Evolutionary conservation across 2,797 vertebrate species (phyloP).

Genomic region (Hyperoplus lanceolatus): DNA sequence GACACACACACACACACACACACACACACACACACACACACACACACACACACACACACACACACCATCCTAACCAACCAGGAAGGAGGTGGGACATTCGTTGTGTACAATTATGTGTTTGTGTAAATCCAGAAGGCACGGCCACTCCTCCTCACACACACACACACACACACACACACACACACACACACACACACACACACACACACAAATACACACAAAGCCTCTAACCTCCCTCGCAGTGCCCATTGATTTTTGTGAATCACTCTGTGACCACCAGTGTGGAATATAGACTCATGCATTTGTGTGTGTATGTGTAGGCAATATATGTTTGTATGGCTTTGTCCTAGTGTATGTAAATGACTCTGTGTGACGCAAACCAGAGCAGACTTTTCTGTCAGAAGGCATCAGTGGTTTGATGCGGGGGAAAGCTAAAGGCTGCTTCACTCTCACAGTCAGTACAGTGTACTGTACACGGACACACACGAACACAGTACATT

Average conservation of each 20-base stretch:
- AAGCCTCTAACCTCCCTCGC: conserved; percentile 17
- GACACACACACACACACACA: too few species aligned
- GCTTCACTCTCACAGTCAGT: conserved; percentile 27
- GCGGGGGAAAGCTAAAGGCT: conserved; percentile 48
- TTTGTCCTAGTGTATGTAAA: not conserved
- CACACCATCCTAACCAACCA: not conserved
- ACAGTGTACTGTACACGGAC: conserved; percentile 41
- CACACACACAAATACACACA: conserved; percentile 14
- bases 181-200: not conserved
- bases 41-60: too few species aligned
- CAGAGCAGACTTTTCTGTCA: conserved; percentile 68
- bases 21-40: not conserved
- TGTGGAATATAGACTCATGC: conserved; percentile 24
- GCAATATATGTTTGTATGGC: not conserved
- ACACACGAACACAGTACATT: conserved; percentile 33
- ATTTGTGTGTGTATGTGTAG: conserved; percentile 28
- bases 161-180: not conserved
- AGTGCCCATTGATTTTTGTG: conserved; percentile 28
- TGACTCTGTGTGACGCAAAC: conserved; percentile 61
- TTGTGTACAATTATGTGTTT: conserved; percentile 8
- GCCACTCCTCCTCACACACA: not conserved
- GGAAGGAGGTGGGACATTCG: not conserved
- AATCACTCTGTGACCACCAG: conserved; percentile 34
- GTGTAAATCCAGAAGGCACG: conserved; percentile 17
- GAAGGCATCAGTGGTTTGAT: conserved; percentile 54